Conservation (phyloP, 2,797 vertebrate species). For the Passerculus sandwichensis region DNA sequence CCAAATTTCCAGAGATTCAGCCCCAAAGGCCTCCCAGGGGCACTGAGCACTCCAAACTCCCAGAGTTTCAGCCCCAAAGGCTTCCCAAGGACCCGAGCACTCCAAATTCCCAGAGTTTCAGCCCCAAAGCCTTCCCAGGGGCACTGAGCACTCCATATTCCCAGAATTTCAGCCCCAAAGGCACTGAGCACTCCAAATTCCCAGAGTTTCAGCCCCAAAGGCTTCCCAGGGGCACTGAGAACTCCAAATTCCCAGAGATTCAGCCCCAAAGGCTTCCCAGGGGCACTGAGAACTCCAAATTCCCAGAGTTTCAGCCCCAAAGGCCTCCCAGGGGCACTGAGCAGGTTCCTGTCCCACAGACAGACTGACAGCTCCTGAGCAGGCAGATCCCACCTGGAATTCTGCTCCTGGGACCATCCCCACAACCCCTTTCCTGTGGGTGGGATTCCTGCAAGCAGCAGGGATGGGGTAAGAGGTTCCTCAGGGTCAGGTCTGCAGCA, state of each 20-base stretch:
- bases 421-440: accelerated
- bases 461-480: background rate
- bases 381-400: background rate
- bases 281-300: no score
- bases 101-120: no score
- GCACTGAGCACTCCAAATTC: no score
- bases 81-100: background rate
- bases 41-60: no score
- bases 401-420: background rate
- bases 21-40: background rate
- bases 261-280: no score
- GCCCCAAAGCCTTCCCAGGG: no score
- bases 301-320: background rate
- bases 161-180: background rate
- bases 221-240: background rate
- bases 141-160: background rate
- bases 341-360: background rate
- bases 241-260: no score
- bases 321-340: background rate
- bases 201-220: background rate
- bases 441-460: background rate
- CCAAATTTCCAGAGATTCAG: no score
- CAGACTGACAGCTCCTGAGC: accelerated
- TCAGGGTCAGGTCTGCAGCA: background rate
- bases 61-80: background rate